These are phyloP conservation scores for Dicyrtomina minuta DNA, from an alignment of 2,888 invertebrate genomes.

Conservation along the genomic window DNA sequence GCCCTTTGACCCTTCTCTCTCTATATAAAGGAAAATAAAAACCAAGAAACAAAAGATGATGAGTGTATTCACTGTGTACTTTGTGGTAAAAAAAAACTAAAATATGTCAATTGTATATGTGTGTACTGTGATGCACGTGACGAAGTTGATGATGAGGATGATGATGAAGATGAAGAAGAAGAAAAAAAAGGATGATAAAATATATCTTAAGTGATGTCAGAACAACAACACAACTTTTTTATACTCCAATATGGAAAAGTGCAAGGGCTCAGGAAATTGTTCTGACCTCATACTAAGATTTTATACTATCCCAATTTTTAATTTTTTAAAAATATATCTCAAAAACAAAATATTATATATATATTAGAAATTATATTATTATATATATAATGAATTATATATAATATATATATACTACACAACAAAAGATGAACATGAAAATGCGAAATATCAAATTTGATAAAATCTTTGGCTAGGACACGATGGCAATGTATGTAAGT, in stretches of 20 bases:
- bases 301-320: conserved; percentile 4
- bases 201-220: conserved; percentile 39
- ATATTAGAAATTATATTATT: neutral
- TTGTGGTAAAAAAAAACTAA: too few species aligned
- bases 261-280: conserved; percentile 52
- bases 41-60: too few species aligned
- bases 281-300: conserved; percentile 44
- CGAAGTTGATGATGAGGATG: too few species aligned
- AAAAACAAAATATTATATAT: neutral
- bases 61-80: too few species aligned
- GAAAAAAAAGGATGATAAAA: conserved; percentile 5
- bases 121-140: neutral
- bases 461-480: neutral
- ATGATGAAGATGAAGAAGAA: too few species aligned
- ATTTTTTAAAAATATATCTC: conserved; percentile 5
- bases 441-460: conserved; percentile 3
- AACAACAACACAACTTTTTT: conserved; percentile 39
- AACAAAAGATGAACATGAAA: neutral
- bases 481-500: too few species aligned
- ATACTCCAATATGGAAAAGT: conserved; percentile 34
- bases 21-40: too few species aligned
- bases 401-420: neutral
- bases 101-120: too few species aligned
- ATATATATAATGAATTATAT: neutral
- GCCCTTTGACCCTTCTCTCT: too few species aligned